A percentile compares a stretch with the other conserved stretches of the same genome.
Conservation (phyloP, 2,113 vertebrate genomes). For the Tragelaphus imberbis region DNA sequence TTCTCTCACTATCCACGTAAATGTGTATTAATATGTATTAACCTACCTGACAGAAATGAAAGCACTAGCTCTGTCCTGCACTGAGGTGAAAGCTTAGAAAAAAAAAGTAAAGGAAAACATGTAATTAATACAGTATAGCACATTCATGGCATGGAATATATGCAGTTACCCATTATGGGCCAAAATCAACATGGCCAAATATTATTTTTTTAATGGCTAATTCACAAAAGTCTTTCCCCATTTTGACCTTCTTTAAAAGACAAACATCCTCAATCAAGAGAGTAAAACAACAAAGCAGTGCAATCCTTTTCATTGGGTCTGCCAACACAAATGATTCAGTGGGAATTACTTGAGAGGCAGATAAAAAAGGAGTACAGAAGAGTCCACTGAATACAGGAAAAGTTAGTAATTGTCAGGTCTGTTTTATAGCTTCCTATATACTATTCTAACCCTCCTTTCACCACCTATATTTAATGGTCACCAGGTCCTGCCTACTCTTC, state of each 20-base stretch:
- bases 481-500: not conserved
- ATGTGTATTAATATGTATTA: not conserved
- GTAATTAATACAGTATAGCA: not conserved
- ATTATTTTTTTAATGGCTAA: not conserved
- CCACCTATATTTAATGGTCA: not conserved
- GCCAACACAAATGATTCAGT: not conserved
- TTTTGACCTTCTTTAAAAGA: not conserved
- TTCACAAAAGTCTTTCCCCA: not conserved
- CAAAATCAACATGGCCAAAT: not conserved
- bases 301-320: not conserved
- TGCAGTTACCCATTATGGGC: not conserved
- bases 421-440: not conserved
- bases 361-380: not conserved
- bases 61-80: not conserved
- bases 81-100: not conserved
- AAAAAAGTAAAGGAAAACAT: not conserved
- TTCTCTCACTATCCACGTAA: not conserved
- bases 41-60: not conserved
- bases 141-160: not conserved
- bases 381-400: not conserved
- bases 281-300: not conserved
- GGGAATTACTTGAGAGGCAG: not conserved
- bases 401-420: not conserved
- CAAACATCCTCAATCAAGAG: not conserved
- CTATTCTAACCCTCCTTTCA: not conserved